These are phyloP conservation scores for Theonella swinhoei DNA, from an alignment of 37 sponge, comb jelly and placozoan genomes.

Conservation along the genomic window DNA sequence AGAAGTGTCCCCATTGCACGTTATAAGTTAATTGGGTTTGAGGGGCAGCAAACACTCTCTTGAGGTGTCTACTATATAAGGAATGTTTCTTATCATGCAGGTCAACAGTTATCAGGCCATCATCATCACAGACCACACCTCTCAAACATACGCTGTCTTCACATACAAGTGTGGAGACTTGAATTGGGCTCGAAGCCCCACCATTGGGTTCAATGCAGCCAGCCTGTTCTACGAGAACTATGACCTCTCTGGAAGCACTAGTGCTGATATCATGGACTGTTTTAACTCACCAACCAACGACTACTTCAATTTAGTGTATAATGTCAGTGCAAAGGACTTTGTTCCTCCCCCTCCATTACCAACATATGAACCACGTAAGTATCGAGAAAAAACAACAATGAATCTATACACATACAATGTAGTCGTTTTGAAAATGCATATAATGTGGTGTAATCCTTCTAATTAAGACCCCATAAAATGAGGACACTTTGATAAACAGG, in stretches of 20 bases:
- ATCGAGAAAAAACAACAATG: neutral
- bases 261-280: slow-evolving; percentile 28
- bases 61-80: neutral
- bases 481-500: too few relatives aligned
- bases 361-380: slow-evolving; percentile 44
- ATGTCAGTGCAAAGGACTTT: neutral
- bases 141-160: slow-evolving; percentile 65
- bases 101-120: slow-evolving; percentile 68
- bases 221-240: slow-evolving; percentile 47
- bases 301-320: slow-evolving; percentile 50
- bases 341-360: neutral
- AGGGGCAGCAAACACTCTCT: too few relatives aligned
- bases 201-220: slow-evolving; percentile 59
- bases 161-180: slow-evolving; percentile 73
- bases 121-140: slow-evolving; percentile 60
- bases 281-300: neutral
- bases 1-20: too few relatives aligned
- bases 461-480: too few relatives aligned
- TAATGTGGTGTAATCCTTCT: too few relatives aligned
- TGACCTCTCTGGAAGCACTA: neutral
- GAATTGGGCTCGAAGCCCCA: slow-evolving; percentile 46
- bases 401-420: neutral
- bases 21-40: too few relatives aligned
- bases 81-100: neutral
- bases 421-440: neutral